These are phyloP conservation scores for Globodera rostochiensis DNA, from an alignment of 1,140 invertebrate genomes.

Conservation along the genomic window DNA sequence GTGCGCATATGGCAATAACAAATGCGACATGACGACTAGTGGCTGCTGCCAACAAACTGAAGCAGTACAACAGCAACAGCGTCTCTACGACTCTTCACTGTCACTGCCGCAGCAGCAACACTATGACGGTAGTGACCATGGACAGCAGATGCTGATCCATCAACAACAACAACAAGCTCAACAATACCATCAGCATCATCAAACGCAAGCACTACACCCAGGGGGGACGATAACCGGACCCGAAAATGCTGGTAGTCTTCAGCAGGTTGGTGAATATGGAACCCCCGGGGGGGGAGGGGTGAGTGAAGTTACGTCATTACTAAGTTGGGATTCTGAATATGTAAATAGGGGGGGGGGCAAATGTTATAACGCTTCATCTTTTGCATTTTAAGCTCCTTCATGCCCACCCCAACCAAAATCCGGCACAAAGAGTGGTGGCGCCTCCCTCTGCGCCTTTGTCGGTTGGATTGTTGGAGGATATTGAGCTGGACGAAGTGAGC, in stretches of 20 bases:
- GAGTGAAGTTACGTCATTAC: no score
- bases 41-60: neutral
- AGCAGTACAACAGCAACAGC: conserved; percentile 1
- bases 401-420: neutral
- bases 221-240: neutral
- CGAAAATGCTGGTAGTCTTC: neutral
- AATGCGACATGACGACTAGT: neutral
- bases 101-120: neutral
- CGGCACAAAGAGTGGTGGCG: neutral
- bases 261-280: neutral
- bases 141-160: neutral
- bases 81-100: neutral
- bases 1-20: neutral
- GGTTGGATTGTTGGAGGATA: neutral
- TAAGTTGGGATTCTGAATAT: no score
- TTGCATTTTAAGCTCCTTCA: neutral
- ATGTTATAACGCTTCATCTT: neutral
- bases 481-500: neutral
- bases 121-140: neutral
- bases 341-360: no score
- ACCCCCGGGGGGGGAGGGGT: neutral
- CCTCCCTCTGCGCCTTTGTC: neutral
- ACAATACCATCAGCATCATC: no score
- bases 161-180: neutral
- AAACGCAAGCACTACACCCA: neutral